Base-by-base conservation (phyloP, 2,888 invertebrate species). In the Drosophila subquinaria region DNA sequence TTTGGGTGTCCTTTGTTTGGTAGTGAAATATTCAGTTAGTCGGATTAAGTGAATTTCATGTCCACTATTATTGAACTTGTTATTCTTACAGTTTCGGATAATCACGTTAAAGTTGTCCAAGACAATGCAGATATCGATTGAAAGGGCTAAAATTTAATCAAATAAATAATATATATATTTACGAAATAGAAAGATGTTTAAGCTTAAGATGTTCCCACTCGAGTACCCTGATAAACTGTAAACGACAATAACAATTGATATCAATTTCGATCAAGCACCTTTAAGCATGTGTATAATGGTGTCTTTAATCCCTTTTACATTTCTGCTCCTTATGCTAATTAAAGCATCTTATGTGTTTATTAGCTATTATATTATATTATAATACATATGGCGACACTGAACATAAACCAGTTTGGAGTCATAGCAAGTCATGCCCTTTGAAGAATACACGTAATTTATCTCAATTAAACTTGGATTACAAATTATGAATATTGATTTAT, bases 401-500 rank as follows among this genome's bases (percentile, higher is more conserved):
- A n/a, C 4, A 43, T 33, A 43, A 20, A 35, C 53, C 53, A 45
- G 35, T 36, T 30, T 23, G 33, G 11, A 47, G 47, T 27, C 35
- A 52, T 47, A 27, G 27, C 42, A 23, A 57, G 11, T 13, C n/a
- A 33, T 36, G 51, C 6, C 23, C 17, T 36, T 35, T 55, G 50
- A 52, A 67, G 27, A 40, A 40, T 64, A 52, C 50, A 48, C 4
- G 85, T 64, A 73, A 84, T 82, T 72, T 73, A 81, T 82, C 84
- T 77, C 70, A 81, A 82, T 82, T 82, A 87, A 87, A 70, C 56
- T 55, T 43, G 68, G 50, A 81, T 82, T 73, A 74, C 68, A 78
- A 74, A 78, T 84, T 81, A 74, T 72, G 81, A 81, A 72, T 82
- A 87, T 87, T 84, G 88, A 82, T 87, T 82, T 74, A 72, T 61